These are phyloP conservation scores for Gorsachius goisagi DNA, from an alignment of 2,113 vertebrate species.

Conservation along the genomic window DNA sequence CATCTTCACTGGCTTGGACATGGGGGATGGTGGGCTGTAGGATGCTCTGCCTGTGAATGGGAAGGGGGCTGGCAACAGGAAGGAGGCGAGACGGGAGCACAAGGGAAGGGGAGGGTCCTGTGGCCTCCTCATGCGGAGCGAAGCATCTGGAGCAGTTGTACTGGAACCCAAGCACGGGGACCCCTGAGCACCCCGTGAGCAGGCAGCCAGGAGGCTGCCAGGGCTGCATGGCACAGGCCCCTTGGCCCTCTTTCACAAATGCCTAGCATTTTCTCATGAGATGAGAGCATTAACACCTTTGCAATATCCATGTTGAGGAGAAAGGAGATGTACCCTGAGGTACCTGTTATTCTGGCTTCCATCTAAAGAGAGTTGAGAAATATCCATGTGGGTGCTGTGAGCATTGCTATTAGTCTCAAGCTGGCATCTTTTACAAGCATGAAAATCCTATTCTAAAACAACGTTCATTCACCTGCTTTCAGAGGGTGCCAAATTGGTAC, in stretches of 20 bases:
- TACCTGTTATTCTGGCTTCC: neutral
- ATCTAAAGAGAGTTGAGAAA: neutral
- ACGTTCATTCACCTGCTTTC: neutral
- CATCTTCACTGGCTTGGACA: neutral
- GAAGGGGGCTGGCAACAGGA: neutral
- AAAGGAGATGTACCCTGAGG: neutral
- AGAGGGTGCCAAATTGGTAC: neutral
- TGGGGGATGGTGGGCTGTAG: neutral
- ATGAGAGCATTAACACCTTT: neutral
- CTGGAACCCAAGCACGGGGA: neutral
- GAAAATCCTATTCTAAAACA: neutral
- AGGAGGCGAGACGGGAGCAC: neutral
- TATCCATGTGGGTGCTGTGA: neutral
- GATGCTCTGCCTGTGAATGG: neutral
- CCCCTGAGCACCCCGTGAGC: fast-evolving
- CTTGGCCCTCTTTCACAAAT: neutral
- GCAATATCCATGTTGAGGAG: neutral
- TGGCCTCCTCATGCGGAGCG: neutral
- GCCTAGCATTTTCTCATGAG: neutral
- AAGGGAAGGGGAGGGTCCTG: neutral
- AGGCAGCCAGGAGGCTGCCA: neutral
- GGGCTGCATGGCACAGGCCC: fast-evolving
- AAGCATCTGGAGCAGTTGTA: neutral
- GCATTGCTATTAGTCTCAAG: neutral
- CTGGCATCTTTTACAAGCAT: neutral